Evolutionary conservation across 2,888 invertebrate species (phyloP), one percentile per base, ranked within the genome.

Genomic region (Atrina japonica): DNA sequence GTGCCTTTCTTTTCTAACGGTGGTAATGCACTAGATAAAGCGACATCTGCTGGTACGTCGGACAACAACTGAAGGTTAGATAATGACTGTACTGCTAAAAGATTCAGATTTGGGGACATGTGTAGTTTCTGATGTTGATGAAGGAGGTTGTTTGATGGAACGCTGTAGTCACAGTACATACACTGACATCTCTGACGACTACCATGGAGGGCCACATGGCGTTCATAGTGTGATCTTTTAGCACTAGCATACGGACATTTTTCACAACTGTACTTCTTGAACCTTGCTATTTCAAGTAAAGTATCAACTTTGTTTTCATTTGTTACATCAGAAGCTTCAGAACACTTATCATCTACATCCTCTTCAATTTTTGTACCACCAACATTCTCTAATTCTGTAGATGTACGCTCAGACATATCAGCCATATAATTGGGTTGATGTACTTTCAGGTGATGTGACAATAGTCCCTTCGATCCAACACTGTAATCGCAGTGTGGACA

Each of bases 241-340:
- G 96, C 95, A 90, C 96, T 96, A 0, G 96, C 95, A 52, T 96
- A 96, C 0, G 96, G 96, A 87, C 96, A 96, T 90, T 95, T 86
- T 68, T 88, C 88, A 81, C 89, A 90, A 41, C 86, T 83, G 78
- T 80, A 88, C 53, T 94, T 94, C 73, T 96, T 93, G 91, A 94
- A 97, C 87, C 96, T 93, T 0, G 96, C 95, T 43, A 92, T 86
- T 81, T 93, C 92, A 40, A 90, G 88, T 49, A 94, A 92, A 86
- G 94, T 94, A 83, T 94, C 94, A 63, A 94, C 94, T 64, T 81
- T 85, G 30, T 73, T 82, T 60, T 84, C 83, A 45, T 77, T 71
- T 29, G 77, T 70, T 23, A 85, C 81, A 40, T 79, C 79, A 49
- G 81, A 78, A 3, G 78, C 77, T 18, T 80, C 76, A 27, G 75